phyloP scores from a whole-genome alignment of 2,888 invertebrate genomes.

The Osmoderma eremita region DNA sequence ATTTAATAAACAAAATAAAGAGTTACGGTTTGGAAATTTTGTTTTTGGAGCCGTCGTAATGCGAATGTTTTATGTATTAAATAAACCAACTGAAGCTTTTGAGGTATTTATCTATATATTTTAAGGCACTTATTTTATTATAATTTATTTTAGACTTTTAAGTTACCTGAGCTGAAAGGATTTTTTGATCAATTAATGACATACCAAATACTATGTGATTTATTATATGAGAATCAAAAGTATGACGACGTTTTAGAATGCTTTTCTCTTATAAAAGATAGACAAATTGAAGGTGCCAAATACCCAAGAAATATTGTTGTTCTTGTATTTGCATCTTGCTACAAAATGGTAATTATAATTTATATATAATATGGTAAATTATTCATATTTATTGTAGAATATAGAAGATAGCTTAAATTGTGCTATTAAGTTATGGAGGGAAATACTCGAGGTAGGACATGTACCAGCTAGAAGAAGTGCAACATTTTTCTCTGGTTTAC shows the following conservation, averaged over 20 bases:
- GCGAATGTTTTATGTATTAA: conserved; percentile 78
- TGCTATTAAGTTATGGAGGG: conserved; percentile 71
- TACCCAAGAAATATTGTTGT: conserved; percentile 76
- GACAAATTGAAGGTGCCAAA: conserved; percentile 71
- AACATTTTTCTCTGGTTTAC: conserved; percentile 73
- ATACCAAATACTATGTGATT: conserved; percentile 76
- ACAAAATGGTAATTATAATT: conserved; percentile 72
- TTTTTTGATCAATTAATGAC: conserved; percentile 79
- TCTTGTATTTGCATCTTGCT: conserved; percentile 76
- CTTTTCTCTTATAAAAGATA: conserved; percentile 70
- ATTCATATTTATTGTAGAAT: conserved; percentile 67
- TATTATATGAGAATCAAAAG: conserved; percentile 74
- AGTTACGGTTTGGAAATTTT: conserved; percentile 81
- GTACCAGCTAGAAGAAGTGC: conserved; percentile 71
- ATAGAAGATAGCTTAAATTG: conserved; percentile 73
- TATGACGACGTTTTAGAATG: conserved; percentile 74
- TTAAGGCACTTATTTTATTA: too few relatives aligned
- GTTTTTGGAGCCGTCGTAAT: conserved; percentile 85
- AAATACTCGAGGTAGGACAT: conserved; percentile 68
- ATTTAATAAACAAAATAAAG: conserved; percentile 76
- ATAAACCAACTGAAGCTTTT: conserved; percentile 75
- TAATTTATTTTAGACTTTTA: conserved; percentile 68
- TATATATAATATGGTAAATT: not conserved
- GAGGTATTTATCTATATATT: conserved; percentile 58
- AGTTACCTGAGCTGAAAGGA: conserved; percentile 69